phyloP scores from a whole-genome alignment of 1,140 invertebrate genomes.

The Luehdorfia chinensis region DNA sequence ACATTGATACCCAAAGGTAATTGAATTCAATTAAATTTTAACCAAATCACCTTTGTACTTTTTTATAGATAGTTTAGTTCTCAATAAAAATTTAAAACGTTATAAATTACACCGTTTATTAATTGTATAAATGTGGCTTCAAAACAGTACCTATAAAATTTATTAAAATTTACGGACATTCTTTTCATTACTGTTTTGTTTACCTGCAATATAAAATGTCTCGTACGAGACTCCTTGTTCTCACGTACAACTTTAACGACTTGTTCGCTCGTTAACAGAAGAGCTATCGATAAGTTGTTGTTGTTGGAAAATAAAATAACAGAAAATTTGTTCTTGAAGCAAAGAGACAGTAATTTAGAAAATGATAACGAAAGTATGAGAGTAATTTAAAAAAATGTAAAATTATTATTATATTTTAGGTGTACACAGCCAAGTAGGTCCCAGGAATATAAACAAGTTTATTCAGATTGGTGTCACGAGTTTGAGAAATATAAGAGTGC shows the following conservation, averaged over 20 bases:
- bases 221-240: constrained; percentile 14
- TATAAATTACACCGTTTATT: too few species aligned
- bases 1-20: constrained; percentile 83
- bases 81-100: too few species aligned
- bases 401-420: constrained; percentile 56
- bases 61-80: too few species aligned
- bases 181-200: constrained; percentile 14
- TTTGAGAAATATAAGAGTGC: constrained; percentile 89
- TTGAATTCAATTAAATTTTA: constrained; percentile 1
- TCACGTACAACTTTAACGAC: constrained; percentile 17
- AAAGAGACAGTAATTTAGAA: background rate
- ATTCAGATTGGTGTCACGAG: constrained; percentile 89
- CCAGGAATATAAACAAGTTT: constrained; percentile 86
- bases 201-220: constrained; percentile 13
- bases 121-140: too few species aligned
- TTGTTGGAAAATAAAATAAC: constrained; percentile 5
- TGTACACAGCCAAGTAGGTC: constrained; percentile 83
- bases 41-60: too few species aligned
- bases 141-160: too few species aligned
- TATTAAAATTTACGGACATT: constrained; percentile 6
- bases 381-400: constrained; percentile 16
- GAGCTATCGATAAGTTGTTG: constrained; percentile 9
- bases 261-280: constrained; percentile 13
- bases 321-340: background rate
- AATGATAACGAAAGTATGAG: constrained; percentile 4